Evolutionary conservation across 2,888 invertebrate species (phyloP).

Genomic region (Eueremaeus valkanovi): DNA sequence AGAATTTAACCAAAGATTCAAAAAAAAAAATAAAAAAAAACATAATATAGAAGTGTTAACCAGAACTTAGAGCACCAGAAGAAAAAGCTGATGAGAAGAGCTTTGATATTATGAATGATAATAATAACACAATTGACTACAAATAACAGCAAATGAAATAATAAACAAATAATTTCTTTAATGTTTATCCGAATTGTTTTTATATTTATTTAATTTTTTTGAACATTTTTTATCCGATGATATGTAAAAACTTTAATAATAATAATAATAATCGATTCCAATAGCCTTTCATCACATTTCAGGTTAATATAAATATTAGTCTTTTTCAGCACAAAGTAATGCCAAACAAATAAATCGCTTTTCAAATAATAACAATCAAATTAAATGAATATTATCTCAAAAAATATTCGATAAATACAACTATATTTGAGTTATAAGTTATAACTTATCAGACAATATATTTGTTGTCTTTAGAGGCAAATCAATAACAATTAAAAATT

Average conservation of each 20-base stretch:
- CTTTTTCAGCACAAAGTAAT: constrained; percentile 12
- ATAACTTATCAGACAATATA: neutral
- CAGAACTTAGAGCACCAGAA: too few relatives aligned
- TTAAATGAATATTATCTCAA: neutral
- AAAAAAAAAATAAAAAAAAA: too few relatives aligned
- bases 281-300: constrained; percentile 18
- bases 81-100: too few relatives aligned
- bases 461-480: neutral
- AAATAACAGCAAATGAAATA: neutral
- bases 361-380: constrained; percentile 14
- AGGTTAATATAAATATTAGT: constrained; percentile 17
- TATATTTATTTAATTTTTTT: too few relatives aligned
- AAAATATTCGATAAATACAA: too few relatives aligned
- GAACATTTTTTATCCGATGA: neutral
- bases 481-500: neutral
- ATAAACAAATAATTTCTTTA: neutral
- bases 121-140: too few relatives aligned
- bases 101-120: too few relatives aligned
- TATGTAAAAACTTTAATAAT: constrained; percentile 14
- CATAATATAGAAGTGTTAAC: too few relatives aligned
- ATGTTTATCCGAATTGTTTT: neutral
- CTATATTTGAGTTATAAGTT: too few relatives aligned
- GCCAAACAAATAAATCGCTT: constrained; percentile 23
- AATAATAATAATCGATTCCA: neutral
- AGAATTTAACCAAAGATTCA: too few relatives aligned